Evolutionary conservation across 1,140 invertebrate species (phyloP), one percentile per base, ranked within the genome.

Genomic region (Spodoptera frugiperda): DNA sequence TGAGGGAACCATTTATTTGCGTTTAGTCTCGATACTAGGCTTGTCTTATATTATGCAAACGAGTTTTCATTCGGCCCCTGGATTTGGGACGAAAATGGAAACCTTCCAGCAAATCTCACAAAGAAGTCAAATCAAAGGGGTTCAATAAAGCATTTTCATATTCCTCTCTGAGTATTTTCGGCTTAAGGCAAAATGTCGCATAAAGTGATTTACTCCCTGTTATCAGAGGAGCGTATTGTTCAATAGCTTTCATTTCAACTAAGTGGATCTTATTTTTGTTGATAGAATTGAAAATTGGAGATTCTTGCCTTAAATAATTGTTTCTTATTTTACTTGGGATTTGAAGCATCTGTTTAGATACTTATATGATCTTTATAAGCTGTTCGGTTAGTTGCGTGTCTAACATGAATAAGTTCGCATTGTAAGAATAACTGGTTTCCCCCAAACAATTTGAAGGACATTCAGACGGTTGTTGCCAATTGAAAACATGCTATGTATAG

Each of bases 11-110:
- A 89, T 89, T 88, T 90, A 88, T 89, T 89, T 88, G 80, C 84
- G 86, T 88, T 89, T 87, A 87, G 85, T 82, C 79, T 78, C 77
- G 81, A 86, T 84, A 86, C 84, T 83, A 81, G 82, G 68, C 81
- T 78, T 87, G 85, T 88, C 82, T 85, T 87, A 84, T 89, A 84
- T 89, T 90, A 89, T 89, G 86, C 82, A 88, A 88, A 87, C 85
- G 84, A 86, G 82, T 83, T 84, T 84, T 82, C 79, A 78, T 81
- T 84, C 83, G 80, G 51, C 78, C 81, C 59, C 67, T 75, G 78
- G 81, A 82, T 80, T 84, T 63, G 73, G 48, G 70, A 49, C 51
- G 74, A 63, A 63, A 79, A 78, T 82, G 78, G 76, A 51, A 63
- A 63, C 76, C 68, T 74, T 80, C 48, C 53, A 33, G 51, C 61